Evolutionary conservation across 2,888 invertebrate species (phyloP), one percentile per base, ranked within the genome.

Genomic region (Tetropium fuscum): DNA sequence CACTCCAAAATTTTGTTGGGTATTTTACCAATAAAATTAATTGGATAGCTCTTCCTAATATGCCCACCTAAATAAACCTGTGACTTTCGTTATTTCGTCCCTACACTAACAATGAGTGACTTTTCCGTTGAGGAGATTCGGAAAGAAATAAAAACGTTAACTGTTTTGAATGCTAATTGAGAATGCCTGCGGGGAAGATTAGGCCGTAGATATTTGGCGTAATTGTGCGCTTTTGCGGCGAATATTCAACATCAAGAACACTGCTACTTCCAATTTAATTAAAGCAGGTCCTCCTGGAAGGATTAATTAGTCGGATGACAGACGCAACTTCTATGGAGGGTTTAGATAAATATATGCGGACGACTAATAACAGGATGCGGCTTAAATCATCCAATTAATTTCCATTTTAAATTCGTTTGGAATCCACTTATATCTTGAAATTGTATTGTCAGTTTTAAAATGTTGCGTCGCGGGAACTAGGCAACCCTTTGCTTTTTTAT

Each of bases 241-340:
- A 74, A 56, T 73, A 72, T 74, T 74, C 75, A 70, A 63, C 74
- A 73, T 72, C 74, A 69, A 73, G 72, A 74, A 77, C 74, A 73
- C 70, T 74, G 75, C 75, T 74, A 76, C 75, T 78, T 76, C 74
- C 74, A 76, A 78, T 78, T 77, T 78, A 78, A 78, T 78, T 78
- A 78, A 77, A 76, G 73, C 74, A 71, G 74, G 75, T 76, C 75
- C 76, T 77, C 74, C 75, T 73, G 72, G 73, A 74, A 74, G 77
- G 77, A 77, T 78, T 78, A 78, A 78, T 78, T 78, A 78, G 76
- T 75, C 72, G 71, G 76, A 75, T 76, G 77, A 76, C 75, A 74
- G 78, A 74, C 72, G 75, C 74, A 72, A 75, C 74, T 74, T 71
- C 71, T 64, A 65, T 60, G 58, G 64, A 68, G 74, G 73, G 69